Percentiles rank a stretch among this genome's conserved stretches.
Evolutionary conservation across 2,888 invertebrate species (phyloP).

Genomic region (Tetrapedia diversipes): DNA sequence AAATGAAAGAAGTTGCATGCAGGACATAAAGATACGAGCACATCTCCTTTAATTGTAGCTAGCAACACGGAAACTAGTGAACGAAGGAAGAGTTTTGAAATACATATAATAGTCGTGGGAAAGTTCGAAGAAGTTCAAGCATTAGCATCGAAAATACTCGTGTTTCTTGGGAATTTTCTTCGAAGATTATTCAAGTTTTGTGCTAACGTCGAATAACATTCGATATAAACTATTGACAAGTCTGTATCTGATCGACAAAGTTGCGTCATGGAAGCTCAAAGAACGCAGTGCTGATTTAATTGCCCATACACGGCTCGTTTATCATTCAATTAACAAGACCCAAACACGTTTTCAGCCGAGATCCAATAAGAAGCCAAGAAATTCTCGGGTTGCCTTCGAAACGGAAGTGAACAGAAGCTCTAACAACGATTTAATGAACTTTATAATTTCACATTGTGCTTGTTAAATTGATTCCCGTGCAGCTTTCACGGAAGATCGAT

Average conservation of each 20-base stretch:
- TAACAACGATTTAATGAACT: conserved; percentile 34
- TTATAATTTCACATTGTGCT: conserved; percentile 39
- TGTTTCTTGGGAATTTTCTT: background rate
- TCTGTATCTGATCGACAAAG: background rate
- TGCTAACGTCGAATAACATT: no score
- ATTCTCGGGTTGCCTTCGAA: conserved; percentile 27
- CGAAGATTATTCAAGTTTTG: background rate
- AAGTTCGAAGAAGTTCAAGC: background rate
- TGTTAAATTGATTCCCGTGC: conserved; percentile 4
- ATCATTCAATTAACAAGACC: conserved; percentile 48
- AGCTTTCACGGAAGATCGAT: conserved; percentile 10
- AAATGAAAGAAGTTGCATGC: no score
- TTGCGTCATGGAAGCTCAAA: background rate
- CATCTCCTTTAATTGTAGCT: no score
- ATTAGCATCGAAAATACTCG: background rate
- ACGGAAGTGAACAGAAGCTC: conserved; percentile 1
- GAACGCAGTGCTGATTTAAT: conserved; percentile 4
- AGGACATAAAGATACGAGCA: no score
- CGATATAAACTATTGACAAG: no score
- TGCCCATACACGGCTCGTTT: conserved; percentile 14
- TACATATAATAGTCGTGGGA: background rate
- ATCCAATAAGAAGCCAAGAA: conserved; percentile 36
- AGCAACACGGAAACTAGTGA: no score
- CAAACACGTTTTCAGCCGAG: conserved; percentile 17
- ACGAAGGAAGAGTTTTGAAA: background rate